Evolutionary conservation across 2,797 vertebrate species (phyloP), one percentile per base, ranked within the genome.

Genomic region (Momotus momota): DNA sequence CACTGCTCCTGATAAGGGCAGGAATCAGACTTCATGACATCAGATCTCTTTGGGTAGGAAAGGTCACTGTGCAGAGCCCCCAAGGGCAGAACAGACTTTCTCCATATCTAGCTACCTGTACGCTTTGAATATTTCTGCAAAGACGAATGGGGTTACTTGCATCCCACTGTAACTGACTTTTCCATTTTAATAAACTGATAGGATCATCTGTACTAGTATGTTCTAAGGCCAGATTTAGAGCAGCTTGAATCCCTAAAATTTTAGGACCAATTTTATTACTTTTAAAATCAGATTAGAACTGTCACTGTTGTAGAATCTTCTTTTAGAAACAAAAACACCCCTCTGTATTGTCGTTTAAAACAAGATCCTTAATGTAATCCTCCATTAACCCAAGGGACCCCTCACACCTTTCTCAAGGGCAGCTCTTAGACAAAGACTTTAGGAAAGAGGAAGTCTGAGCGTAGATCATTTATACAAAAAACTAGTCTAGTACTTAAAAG

Each of bases 151-250:
- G 81, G 64, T 27, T 70, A 61, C 65, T 35, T 49, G 9, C 67
- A 43, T 40, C 46, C 55, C 57, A 78, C 38, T 43, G 16, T 57
- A 49, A 43, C 51, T 57, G 57, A 78, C 75, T 91, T 90, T 27
- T 85, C 71, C 46, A 91, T 92, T 96, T 92, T 81, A 81, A 87
- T 71, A 71, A 89, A 74, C 41, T 29, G 64, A 81, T 87, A 49
- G 14, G 2, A 74, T 52, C 77, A 62, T 25, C 84, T 55, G 4
- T 69, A 35, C 61, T 51, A 49, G 22, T 77, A 65, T 17, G 17
- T 83, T 91, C 72, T 58, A 69, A 74, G 23, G 52, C 12, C 0
- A 15, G 72, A 71, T 78, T 89, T 74, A 72, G 51, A 87, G n/a
- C 60, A 87, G 45, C 29, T 77, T 77, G 33, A 67, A 81, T 73